Evolutionary conservation across 2,888 invertebrate species (phyloP).

Genomic region (Cecidostiba fungosa): DNA sequence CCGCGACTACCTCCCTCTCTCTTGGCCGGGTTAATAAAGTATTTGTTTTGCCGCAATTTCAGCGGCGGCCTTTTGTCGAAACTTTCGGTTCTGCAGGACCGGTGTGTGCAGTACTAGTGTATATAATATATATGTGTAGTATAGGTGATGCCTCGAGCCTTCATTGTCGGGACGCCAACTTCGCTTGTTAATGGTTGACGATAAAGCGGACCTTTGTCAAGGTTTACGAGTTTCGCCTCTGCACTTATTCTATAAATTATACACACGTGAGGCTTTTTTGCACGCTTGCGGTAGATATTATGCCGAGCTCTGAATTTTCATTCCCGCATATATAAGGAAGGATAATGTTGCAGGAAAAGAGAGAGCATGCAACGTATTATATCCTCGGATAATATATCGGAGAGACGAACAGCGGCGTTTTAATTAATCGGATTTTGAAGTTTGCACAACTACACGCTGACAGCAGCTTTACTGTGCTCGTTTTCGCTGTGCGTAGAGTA

Average conservation of each 20-base stretch:
- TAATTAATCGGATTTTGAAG: not conserved
- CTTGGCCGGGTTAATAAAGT: not conserved
- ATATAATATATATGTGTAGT: not conserved
- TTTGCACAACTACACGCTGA: not conserved
- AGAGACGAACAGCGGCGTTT: not conserved
- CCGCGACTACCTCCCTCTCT: too few species aligned
- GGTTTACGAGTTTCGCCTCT: not conserved
- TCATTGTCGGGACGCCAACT: slow-evolving; percentile 22
- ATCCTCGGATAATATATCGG: too few species aligned
- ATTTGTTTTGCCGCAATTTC: not conserved
- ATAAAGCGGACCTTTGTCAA: slow-evolving; percentile 17
- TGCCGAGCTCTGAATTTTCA: too few species aligned
- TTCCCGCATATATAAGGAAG: too few species aligned
- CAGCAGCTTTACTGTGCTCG: not conserved
- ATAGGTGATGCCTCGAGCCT: not conserved
- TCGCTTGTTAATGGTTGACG: slow-evolving; percentile 25
- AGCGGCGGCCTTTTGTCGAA: slow-evolving; percentile 2
- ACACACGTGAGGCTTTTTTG: too few species aligned
- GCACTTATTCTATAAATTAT: not conserved
- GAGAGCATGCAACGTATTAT: too few species aligned
- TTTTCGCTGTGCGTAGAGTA: not conserved
- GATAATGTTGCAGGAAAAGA: too few species aligned
- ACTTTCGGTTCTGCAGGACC: not conserved
- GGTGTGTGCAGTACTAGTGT: too few species aligned
- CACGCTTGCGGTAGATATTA: too few species aligned